These are phyloP conservation scores for Rousettus madagascariensis DNA, from an alignment of 2,797 vertebrate genomes.

Conservation along the genomic window DNA sequence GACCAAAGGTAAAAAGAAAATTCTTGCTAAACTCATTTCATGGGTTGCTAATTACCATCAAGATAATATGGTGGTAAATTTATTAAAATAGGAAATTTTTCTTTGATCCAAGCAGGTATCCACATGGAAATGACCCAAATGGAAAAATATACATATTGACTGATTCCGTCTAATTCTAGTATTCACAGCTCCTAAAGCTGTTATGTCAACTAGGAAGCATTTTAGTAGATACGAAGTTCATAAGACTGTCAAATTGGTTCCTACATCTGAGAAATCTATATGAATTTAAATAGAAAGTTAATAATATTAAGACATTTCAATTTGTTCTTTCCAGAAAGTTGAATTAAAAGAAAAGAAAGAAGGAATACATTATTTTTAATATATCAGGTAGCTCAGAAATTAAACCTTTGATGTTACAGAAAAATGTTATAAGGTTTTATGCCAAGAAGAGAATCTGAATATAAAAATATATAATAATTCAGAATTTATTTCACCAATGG, in stretches of 20 bases:
- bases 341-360: conserved; percentile 58
- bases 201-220: conserved; percentile 39
- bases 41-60: background rate
- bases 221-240: conserved; percentile 47
- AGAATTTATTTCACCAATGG: conserved; percentile 55
- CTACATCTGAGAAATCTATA: conserved; percentile 48
- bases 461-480: conserved; percentile 55
- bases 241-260: conserved; percentile 55
- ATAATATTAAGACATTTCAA: conserved; percentile 66
- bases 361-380: conserved; percentile 68
- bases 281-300: conserved; percentile 66
- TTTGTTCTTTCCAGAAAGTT: conserved; percentile 60
- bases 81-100: background rate
- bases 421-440: conserved; percentile 59
- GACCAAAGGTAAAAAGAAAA: background rate
- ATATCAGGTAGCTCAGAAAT: conserved; percentile 63
- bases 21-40: background rate
- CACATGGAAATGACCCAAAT: background rate
- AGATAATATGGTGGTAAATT: background rate
- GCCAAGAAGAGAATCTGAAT: conserved; percentile 40
- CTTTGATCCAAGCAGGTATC: conserved; percentile 48
- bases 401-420: conserved; percentile 73
- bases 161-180: background rate
- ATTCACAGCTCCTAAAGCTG: conserved; percentile 19
- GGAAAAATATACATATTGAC: background rate